phyloP scores from a whole-genome alignment of 2,113 vertebrate species.

The Amphiprion percula region DNA sequence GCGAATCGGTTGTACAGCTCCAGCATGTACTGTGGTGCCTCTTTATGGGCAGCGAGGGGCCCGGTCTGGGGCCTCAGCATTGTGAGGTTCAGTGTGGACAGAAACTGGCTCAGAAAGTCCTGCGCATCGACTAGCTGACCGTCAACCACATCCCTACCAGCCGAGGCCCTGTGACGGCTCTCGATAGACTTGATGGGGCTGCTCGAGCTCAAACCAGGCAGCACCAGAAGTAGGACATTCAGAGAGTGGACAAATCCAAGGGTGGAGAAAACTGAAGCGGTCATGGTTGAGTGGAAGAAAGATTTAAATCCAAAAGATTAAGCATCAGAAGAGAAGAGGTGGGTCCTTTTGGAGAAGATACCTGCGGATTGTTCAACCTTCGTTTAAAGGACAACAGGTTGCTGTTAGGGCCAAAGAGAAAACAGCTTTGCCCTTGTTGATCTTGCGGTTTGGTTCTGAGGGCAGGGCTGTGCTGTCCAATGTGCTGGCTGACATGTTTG shows the following conservation, averaged over 20 bases:
- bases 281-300: conserved; percentile 72
- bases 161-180: conserved; percentile 71
- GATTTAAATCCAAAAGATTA: conserved; percentile 51
- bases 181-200: conserved; percentile 88
- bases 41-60: conserved; percentile 78
- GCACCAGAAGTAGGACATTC: conserved; percentile 63
- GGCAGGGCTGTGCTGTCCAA: conserved; percentile 84
- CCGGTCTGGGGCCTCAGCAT: conserved; percentile 83
- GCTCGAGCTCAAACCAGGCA: conserved; percentile 74
- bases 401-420: conserved; percentile 69
- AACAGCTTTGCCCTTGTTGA: conserved; percentile 82
- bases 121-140: conserved; percentile 87
- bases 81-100: conserved; percentile 92
- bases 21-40: conserved; percentile 95
- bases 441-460: conserved; percentile 81
- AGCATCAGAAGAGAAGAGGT: conserved; percentile 62
- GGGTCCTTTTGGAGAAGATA: conserved; percentile 50
- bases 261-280: conserved; percentile 55
- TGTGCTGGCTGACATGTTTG: conserved; percentile 83
- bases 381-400: conserved; percentile 63
- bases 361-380: conserved; percentile 46
- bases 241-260: conserved; percentile 52
- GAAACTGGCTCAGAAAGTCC: conserved; percentile 89
- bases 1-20: conserved; percentile 95
- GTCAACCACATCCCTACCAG: conserved; percentile 83